Base-by-base conservation (phyloP, 2,113 vertebrate genomes). In the Strigops habroptila region DNA sequence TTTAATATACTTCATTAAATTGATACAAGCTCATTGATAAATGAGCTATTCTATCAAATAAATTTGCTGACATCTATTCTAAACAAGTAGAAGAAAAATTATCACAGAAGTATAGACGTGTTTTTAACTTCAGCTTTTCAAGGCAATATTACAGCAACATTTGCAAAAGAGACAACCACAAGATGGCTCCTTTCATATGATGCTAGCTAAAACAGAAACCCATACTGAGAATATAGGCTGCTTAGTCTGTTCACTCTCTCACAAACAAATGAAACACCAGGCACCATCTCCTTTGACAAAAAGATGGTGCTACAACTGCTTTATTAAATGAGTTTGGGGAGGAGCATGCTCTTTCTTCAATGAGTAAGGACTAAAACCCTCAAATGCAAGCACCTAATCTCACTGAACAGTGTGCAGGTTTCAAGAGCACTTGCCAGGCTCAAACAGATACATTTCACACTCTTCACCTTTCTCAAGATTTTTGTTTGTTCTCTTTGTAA, bases 131-230 rank as follows among this genome's bases (percentile, higher is more conserved):
- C 71, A 86, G 82, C 18, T 92, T 91, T 86, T 71, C 28, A 65
- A 73, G 12, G 70, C 57, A 51, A 8, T 60, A 33, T 28, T 62
- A 64, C 28, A 86, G 76, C 35, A 92, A 65, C 57, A 31, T 75
- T 84, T 92, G 46, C 41, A 87, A 75, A 84, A 69, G 57, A 94
- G 86, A 89, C 86, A 96, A 62, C 95, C 95, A 97, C 95, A 96
- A 97, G 92, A 97, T 96, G 96, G 95, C 95, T 94, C 95, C 90
- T 97, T 88, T 86, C 88, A 84, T 60, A 81, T 4, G 21, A 78
- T 17, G 51, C 35, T 30, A 63, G 76, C 92, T 92, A 62, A 74
- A 82, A 63, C 2, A 88, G 92, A 84, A 93, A 82, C n/a, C 71
- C 60, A 17, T 39, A 49, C 82, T 55, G 63, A 37, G 48, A 73